These are phyloP conservation scores for Scleropages formosus DNA, from an alignment of 2,797 vertebrate genomes.

Conservation along the genomic window DNA sequence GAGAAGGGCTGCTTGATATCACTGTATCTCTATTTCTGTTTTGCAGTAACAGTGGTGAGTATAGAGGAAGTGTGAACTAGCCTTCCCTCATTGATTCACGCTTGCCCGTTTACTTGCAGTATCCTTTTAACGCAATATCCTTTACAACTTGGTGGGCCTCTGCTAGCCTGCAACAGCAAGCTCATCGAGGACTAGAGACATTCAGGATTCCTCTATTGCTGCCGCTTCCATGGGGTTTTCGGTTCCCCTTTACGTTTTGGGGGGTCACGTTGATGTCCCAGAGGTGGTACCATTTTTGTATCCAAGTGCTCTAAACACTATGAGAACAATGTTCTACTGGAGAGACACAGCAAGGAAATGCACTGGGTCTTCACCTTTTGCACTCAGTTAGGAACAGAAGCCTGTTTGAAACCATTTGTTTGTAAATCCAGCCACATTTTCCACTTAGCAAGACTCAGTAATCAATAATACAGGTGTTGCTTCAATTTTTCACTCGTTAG, in stretches of 20 bases:
- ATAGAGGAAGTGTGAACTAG: constrained; percentile 76
- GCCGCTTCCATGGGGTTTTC: not conserved
- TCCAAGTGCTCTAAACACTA: too few species aligned
- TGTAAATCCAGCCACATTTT: too few species aligned
- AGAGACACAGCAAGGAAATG: not conserved
- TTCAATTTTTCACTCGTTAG: too few species aligned
- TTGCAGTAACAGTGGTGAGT: constrained; percentile 81
- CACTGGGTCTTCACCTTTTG: too few species aligned
- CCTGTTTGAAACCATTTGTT: too few species aligned
- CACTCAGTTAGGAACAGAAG: too few species aligned
- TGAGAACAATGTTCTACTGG: not conserved
- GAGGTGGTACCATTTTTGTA: not conserved
- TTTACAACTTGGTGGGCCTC: constrained; percentile 55
- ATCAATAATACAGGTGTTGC: too few species aligned
- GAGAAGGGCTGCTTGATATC: constrained; percentile 18
- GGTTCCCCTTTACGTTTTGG: constrained; percentile 54
- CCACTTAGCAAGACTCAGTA: too few species aligned
- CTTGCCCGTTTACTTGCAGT: constrained; percentile 70
- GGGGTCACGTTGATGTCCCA: constrained; percentile 26
- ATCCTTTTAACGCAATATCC: constrained; percentile 74
- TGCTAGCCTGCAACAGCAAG: not conserved
- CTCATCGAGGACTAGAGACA: too few species aligned
- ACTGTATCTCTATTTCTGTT: constrained; percentile 62
- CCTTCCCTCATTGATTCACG: constrained; percentile 62
- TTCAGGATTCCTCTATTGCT: not conserved